Conservation (phyloP, 2,888 invertebrate genomes). For the Trachelus troglodyta region DNA sequence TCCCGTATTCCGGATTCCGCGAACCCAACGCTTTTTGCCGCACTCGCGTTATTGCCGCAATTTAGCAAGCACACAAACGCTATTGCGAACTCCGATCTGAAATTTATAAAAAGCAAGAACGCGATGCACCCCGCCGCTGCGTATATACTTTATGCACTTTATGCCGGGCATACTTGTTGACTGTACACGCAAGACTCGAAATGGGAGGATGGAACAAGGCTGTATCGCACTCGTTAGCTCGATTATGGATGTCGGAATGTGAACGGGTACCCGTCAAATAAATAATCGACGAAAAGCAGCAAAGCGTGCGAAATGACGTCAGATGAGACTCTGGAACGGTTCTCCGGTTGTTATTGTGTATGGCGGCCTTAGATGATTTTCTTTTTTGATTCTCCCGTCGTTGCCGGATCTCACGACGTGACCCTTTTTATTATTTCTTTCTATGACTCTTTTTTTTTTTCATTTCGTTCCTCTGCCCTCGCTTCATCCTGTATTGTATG, state of each 20-base stretch:
- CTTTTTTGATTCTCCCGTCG: not conserved
- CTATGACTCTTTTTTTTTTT: not conserved
- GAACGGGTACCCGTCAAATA: constrained; percentile 43
- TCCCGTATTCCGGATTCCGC: constrained; percentile 48
- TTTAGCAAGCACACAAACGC: constrained; percentile 46
- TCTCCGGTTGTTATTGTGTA: not conserved
- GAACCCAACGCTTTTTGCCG: constrained; percentile 48
- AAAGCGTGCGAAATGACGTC: constrained; percentile 34
- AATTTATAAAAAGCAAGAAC: not conserved
- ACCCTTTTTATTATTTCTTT: not conserved
- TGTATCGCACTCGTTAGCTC: not conserved
- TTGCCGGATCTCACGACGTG: not conserved
- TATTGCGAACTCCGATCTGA: not conserved
- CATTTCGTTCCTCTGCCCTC: not conserved
- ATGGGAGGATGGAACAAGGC: not conserved
- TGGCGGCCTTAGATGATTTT: constrained; percentile 13
- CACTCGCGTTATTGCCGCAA: constrained; percentile 51
- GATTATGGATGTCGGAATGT: constrained; percentile 34
- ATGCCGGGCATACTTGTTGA: not conserved
- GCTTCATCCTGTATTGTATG: no score
- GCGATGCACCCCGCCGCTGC: not conserved
- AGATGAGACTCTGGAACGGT: constrained; percentile 34
- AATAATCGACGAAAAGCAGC: constrained; percentile 43
- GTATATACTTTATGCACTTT: constrained; percentile 14
- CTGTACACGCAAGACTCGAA: not conserved